These are phyloP conservation scores for Drosophila watanabei DNA, from an alignment of 1,140 invertebrate genomes.

Conservation along the genomic window DNA sequence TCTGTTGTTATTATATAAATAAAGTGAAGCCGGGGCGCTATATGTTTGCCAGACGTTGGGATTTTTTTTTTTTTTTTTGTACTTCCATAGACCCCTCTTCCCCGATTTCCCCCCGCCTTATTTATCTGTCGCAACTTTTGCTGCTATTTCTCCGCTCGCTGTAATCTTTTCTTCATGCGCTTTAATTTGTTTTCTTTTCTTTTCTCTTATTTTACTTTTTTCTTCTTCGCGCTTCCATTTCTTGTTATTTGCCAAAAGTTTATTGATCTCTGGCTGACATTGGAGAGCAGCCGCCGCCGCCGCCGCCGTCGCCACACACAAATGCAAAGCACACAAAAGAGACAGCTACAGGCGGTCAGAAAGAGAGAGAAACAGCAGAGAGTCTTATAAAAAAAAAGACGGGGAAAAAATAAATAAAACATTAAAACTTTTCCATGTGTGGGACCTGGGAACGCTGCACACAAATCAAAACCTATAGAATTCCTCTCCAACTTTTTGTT, in stretches of 20 bases:
- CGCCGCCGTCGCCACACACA: conserved; percentile 14
- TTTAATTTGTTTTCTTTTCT: conserved; percentile 80
- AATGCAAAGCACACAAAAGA: conserved; percentile 27
- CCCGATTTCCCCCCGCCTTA: not conserved
- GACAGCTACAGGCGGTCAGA: not conserved
- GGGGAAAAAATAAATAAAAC: conserved; percentile 7
- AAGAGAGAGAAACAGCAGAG: not conserved
- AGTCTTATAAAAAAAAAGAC: not conserved
- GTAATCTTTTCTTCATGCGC: conserved; percentile 74
- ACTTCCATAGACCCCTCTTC: conserved; percentile 34
- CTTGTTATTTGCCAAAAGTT: conserved; percentile 83
- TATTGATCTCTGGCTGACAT: conserved; percentile 75
- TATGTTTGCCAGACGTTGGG: conserved; percentile 65
- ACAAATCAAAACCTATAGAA: conserved; percentile 12
- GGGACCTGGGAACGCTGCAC: conserved; percentile 3
- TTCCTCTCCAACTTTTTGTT: not conserved
- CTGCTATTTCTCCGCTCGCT: conserved; percentile 54
- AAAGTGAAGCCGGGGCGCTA: conserved; percentile 31
- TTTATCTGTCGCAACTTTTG: conserved; percentile 35
- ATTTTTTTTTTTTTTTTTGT: conserved; percentile 28
- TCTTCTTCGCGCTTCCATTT: conserved; percentile 65
- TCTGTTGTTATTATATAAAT: conserved; percentile 60
- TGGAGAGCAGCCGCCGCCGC: conserved; percentile 33
- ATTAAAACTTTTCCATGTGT: conserved; percentile 25
- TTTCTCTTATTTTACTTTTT: conserved; percentile 38